Conservation (phyloP, 2,797 vertebrate species). For the Knipowitschia caucasica region DNA sequence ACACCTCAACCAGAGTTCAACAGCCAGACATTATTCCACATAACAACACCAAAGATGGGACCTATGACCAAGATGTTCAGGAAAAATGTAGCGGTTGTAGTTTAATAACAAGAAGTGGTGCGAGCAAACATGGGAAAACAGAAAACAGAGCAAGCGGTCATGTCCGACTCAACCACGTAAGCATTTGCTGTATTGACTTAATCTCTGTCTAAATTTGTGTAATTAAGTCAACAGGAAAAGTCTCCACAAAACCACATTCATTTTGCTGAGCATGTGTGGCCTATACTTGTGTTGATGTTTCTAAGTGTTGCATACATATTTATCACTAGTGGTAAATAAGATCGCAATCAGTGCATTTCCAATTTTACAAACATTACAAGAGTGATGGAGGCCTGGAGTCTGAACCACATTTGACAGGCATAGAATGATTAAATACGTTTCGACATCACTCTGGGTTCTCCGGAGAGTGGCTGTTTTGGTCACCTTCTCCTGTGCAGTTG, state of each 20-base stretch:
- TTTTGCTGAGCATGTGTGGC: constrained; percentile 13
- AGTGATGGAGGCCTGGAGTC: constrained; percentile 16
- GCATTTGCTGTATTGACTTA: background rate
- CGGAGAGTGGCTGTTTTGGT: constrained; percentile 37
- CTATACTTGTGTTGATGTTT: constrained; percentile 18
- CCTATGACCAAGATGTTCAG: no score
- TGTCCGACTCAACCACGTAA: background rate
- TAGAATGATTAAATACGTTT: constrained; percentile 43
- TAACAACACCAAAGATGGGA: no score
- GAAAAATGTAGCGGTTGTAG: no score
- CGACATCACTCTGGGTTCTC: constrained; percentile 29
- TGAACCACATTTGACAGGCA: constrained; percentile 19
- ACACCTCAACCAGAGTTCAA: no score
- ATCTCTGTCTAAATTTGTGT: background rate
- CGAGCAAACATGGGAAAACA: background rate
- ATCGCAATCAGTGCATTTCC: constrained; percentile 41
- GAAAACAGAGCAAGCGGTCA: background rate
- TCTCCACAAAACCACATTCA: constrained; percentile 8
- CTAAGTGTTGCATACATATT: constrained; percentile 30
- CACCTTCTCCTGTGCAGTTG: constrained; percentile 40
- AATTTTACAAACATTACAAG: constrained; percentile 28
- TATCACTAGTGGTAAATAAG: constrained; percentile 45
- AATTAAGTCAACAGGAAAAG: constrained; percentile 1
- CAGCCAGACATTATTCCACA: no score
- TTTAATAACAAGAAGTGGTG: no score